Evolutionary conservation across 1,140 invertebrate genomes (phyloP), one percentile per base, ranked within the genome.

Genomic region (Goniozus legneri): DNA sequence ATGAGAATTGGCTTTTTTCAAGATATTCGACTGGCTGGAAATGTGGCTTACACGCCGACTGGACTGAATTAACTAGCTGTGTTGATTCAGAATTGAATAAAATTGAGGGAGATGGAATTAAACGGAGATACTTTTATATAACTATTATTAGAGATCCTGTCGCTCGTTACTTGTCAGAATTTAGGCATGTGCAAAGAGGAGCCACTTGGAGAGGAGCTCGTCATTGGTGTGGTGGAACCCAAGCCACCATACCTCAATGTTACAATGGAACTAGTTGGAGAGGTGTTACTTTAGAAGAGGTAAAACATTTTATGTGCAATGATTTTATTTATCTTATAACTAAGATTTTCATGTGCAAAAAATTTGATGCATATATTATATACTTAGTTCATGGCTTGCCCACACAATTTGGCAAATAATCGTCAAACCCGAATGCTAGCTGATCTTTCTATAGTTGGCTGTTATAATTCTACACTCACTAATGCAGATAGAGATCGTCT

Each of bases 11-110:
- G 97, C 80, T 99, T 36, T 98, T 99, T 77, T 97, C 94, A 67
- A 83, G 97, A 60, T 98, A 97, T 76, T 97, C 95, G 6, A 97
- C 94, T 13, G 97, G 97, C 37, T 99, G 97, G 97, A 92, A 92
- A 64, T 99, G 97, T 79, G 96, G 97, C 39, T 77, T 99, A 13
- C 97, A 99, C 77, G 95, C 97, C 8, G 92, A 99, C 77, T 99
- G 94, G 89, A 98, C 96, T 10, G 95, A 98, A 77, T 71, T 98
- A 43, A 93, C 91, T 8, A 84, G 83, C 63, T 91, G 92, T 75
- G 92, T 95, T 32, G 89, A 93, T 67, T 81, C 83, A 34, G 90
- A 91, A 62, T 79, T 95, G 57, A 89, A 93, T 67, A 85, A 89
- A 74, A 86, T 89, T 59, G 91, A 95, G 73, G 89, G 88, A 8